Base-by-base conservation (phyloP, 2,888 invertebrate genomes). In the Isoperla grammatica region DNA sequence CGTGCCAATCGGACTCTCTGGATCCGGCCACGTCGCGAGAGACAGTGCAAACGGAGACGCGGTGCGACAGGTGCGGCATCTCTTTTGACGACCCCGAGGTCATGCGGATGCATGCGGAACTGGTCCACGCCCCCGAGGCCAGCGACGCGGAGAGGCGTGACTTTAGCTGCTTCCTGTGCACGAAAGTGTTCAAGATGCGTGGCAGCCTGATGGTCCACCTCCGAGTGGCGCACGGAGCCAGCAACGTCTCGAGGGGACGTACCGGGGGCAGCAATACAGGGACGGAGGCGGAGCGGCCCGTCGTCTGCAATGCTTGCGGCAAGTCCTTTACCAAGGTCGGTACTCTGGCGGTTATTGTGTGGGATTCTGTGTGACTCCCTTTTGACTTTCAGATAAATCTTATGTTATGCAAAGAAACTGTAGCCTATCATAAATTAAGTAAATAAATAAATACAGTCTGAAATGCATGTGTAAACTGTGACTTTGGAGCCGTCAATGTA, bases 181-280 rank as follows among this genome's bases (percentile, higher is more conserved):
- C 86, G 0, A 89, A 90, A 73, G 80, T 83, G 61, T 91, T 90
- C 69, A 88, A 87, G 74, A 88, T 89, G 86, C 79, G 86, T 66
- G 90, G 90, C 5, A 89, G 89, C 57, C 73, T 91, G 6, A 86
- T 90, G 81, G 86, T 91, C 3, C 91, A 91, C 72, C 78, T 89
- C 67, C 79, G 88, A 68, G 89, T 90, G 13, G 88, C 88, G 0
- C 91, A 91, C 74, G 83, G 80, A 66, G 84, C 84, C 9, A 17
- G 15, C 23, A 48, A 17, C 29, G 22, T 37, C 20, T 54, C 22
- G 39, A 8, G 42, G 15, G 9, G 48, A 15, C 17, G 4, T 12
- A 17, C 13, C 11, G n/a, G 19, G 17, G 11, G 17, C 12, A 39
- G 22, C 8, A 55, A 15, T 3, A 17, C 6, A 2, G 13, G 4